Evolutionary conservation across 2,113 vertebrate species (phyloP).

Genomic region (Columba livia): DNA sequence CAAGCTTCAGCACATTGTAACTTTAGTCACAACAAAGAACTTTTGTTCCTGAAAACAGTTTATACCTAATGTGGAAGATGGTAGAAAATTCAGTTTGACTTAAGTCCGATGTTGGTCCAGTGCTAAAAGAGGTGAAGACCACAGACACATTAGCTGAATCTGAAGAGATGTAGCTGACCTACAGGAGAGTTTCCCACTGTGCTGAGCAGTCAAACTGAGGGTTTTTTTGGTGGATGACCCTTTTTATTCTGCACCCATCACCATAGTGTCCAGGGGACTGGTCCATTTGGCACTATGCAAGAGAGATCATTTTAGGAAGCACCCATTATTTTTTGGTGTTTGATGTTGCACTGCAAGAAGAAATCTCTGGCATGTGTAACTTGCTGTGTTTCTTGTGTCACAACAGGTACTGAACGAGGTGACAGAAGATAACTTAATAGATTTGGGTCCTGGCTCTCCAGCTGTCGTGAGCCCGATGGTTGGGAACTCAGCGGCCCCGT

Average conservation of each 20-base stretch:
- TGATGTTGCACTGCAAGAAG: neutral
- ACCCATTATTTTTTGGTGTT: neutral
- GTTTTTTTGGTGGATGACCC: neutral
- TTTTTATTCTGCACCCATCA: neutral
- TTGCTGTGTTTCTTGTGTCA: neutral
- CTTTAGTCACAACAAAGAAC: neutral
- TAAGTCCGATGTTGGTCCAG: neutral
- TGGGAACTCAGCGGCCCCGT: conserved; percentile 74
- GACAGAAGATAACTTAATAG: conserved; percentile 96
- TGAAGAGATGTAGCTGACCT: neutral
- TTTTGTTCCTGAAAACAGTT: neutral
- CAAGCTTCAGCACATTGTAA: neutral
- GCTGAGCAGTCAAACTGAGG: neutral
- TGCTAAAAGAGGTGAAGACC: neutral
- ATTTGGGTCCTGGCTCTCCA: conserved; percentile 94
- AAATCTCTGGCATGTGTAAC: neutral
- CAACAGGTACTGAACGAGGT: conserved; percentile 91
- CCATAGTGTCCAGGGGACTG: neutral
- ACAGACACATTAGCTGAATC: neutral
- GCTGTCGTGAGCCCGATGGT: conserved; percentile 94
- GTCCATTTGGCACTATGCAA: neutral
- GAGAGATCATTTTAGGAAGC: neutral
- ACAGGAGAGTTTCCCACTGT: neutral
- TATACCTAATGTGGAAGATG: neutral
- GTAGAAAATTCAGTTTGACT: neutral